Base-by-base conservation (phyloP, 2,797 vertebrate genomes). In the Tapera naevia region DNA sequence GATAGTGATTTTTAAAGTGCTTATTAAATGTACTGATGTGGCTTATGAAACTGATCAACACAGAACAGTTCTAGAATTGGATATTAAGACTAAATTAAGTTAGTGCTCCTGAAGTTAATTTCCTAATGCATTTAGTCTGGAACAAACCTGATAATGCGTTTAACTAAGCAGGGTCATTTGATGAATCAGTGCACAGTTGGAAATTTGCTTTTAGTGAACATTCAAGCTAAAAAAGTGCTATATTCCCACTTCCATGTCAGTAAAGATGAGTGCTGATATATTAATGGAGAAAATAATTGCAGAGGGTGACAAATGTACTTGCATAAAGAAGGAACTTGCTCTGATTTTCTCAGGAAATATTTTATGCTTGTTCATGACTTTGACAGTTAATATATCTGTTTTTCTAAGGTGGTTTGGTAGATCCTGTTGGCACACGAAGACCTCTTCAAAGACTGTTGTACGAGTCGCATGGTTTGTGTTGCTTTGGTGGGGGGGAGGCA, bases 181-280 rank as follows among this genome's bases (percentile, higher is more conserved):
- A 69, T 51, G 58, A 80, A 71, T 48, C 32, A 62, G 9, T 62
- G 30, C 41, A 51, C 6, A 54, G 73, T 25, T 80, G 56, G 67
- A 89, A 83, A 93, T 79, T 33, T 88, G 87, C 79, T 95, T 91
- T 91, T 73, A 75, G 73, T 86, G 89, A 88, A 37, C 70, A 94
- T 61, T 83, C 28, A 57, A 66, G 75, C 25, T 51, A 54, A 71
- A 80, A 87, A 92, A 30, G 35, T 87, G 41, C 30, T 56, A 3
- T 56, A 48, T 76, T 79, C 39, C 48, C 28, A 48, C 53, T 85
- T 90, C 30, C 8, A 15, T 69, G 51, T 30, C 84, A 71, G 37
- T 35, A 30, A 72, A 86, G 65, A 16, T 54, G 27, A 86, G 72
- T 79, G 39, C 53, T 80, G 84, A 23, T 57, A 4, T 50, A 7